A percentile compares a stretch with the other conserved stretches of the same genome.
These are phyloP conservation scores for Enoplosus armatus DNA, from an alignment of 2,797 vertebrate genomes.

Conservation along the genomic window DNA sequence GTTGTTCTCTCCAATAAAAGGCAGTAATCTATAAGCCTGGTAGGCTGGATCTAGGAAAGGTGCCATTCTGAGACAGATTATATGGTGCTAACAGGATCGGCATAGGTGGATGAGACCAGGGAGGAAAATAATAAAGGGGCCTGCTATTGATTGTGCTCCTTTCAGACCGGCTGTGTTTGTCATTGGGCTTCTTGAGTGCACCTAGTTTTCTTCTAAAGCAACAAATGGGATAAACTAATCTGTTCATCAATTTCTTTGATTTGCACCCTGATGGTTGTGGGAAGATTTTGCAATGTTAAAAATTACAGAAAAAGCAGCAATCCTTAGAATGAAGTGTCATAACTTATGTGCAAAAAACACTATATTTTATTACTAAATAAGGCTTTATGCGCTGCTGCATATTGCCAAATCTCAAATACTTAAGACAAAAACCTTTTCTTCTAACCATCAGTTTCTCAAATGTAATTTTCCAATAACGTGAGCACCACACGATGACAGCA, in stretches of 20 bases:
- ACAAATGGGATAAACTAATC: background rate
- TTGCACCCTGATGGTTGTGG: background rate
- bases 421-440: no score
- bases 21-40: conserved; percentile 68
- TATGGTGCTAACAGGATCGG: conserved; percentile 77
- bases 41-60: conserved; percentile 66
- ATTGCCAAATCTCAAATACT: no score
- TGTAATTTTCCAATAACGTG: no score
- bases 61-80: conserved; percentile 82
- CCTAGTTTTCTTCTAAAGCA: conserved; percentile 8
- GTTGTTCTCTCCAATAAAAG: conserved; percentile 68
- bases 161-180: conserved; percentile 43
- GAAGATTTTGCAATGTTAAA: background rate
- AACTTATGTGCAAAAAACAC: background rate
- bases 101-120: conserved; percentile 67
- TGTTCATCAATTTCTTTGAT: background rate
- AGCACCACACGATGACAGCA: no score
- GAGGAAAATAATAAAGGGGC: conserved; percentile 67
- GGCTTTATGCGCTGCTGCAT: no score
- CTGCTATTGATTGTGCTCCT: conserved; percentile 61
- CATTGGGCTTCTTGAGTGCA: conserved; percentile 20
- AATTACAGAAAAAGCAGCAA: background rate
- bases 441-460: no score
- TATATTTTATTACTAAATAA: no score
- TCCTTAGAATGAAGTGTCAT: background rate